A percentile compares a stretch with the other conserved stretches of the same genome.
These are phyloP conservation scores for Lasiurus cinereus DNA, from an alignment of 2,113 vertebrate species.

Conservation along the genomic window DNA sequence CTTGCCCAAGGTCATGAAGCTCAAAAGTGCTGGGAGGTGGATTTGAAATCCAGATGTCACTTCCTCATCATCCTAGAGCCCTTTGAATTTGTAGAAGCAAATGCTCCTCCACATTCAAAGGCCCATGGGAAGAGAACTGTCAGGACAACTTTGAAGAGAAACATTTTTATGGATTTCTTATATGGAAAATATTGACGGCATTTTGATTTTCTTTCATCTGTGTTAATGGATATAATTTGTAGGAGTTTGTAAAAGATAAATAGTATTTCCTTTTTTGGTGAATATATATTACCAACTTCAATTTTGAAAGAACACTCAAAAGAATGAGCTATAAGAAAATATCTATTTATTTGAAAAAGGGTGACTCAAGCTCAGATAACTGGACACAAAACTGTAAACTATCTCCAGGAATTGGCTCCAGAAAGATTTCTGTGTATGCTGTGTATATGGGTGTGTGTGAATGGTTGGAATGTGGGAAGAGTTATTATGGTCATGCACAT, in stretches of 20 bases:
- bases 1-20: neutral
- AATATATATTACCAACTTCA: slow-evolving; percentile 43
- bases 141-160: neutral
- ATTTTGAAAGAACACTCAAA: slow-evolving; percentile 46
- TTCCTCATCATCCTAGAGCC: neutral
- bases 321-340: slow-evolving; percentile 30
- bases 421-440: neutral
- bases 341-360: slow-evolving; percentile 40
- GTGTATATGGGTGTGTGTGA: neutral
- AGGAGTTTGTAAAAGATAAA: neutral
- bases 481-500: neutral
- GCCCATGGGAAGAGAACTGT: neutral
- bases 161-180: neutral
- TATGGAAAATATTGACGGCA: slow-evolving; percentile 6
- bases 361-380: slow-evolving; percentile 37
- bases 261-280: neutral
- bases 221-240: neutral
- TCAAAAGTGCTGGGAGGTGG: neutral
- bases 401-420: neutral
- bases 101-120: neutral
- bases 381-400: slow-evolving; percentile 7
- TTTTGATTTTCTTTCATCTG: slow-evolving; percentile 14
- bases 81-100: neutral
- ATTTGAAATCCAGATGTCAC: neutral
- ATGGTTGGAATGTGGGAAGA: neutral